phyloP scores from a whole-genome alignment of 2,797 vertebrate species.

The Malurus leucopterus region DNA sequence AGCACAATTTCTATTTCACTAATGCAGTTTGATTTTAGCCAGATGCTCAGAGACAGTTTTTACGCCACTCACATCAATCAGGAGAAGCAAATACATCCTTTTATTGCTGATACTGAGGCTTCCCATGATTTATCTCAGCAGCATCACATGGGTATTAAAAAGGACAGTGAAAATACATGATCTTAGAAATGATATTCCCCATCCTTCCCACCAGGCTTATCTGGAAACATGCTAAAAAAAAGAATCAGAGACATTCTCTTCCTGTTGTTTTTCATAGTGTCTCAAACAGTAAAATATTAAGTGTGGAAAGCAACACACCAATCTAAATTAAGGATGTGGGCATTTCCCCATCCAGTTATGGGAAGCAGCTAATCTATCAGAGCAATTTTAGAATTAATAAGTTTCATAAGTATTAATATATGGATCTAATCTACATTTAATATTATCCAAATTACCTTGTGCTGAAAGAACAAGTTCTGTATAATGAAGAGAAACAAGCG shows the following conservation, averaged over 20 bases:
- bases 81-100: not conserved
- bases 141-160: not conserved
- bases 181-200: not conserved
- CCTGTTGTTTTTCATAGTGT: not conserved
- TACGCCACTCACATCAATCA: not conserved
- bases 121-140: not conserved
- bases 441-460: constrained; percentile 36
- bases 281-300: not conserved
- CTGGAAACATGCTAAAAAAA: not conserved
- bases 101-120: not conserved
- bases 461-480: constrained; percentile 51
- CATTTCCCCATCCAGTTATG: not conserved
- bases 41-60: not conserved
- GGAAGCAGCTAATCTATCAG: not conserved
- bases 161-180: not conserved
- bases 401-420: not conserved
- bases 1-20: not conserved
- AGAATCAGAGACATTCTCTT: not conserved
- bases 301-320: not conserved
- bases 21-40: not conserved
- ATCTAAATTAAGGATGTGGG: not conserved
- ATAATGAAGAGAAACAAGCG: constrained; percentile 16
- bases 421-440: constrained; percentile 19
- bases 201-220: not conserved
- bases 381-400: constrained; percentile 14